Percentiles rank a stretch among this genome's conserved stretches.
Conservation (phyloP, 1,140 invertebrate genomes). For the Cherax quadricarinatus region DNA sequence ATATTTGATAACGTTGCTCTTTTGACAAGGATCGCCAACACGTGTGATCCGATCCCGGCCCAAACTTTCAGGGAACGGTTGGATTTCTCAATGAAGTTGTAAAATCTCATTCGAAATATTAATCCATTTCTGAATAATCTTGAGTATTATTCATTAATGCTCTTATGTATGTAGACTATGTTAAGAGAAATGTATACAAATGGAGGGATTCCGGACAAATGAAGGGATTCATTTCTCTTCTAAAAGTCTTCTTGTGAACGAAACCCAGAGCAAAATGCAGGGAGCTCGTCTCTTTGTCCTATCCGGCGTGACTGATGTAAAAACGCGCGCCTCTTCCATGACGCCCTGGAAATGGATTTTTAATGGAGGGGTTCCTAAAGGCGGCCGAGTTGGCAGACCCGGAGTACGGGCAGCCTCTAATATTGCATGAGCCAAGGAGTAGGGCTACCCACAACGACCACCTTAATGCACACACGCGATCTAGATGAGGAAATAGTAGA, state of each 20-base stretch:
- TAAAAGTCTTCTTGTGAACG: not conserved
- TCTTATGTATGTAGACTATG: not conserved
- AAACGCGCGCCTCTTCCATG: constrained; percentile 1
- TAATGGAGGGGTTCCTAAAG: constrained; percentile 39
- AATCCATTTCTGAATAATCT: not conserved
- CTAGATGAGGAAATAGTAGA: no score
- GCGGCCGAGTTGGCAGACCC: not conserved
- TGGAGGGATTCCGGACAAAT: no score
- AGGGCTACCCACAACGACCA: no score
- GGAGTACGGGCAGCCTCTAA: not conserved
- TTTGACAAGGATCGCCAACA: constrained; percentile 48
- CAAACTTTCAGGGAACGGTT: not conserved
- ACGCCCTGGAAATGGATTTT: constrained; percentile 53
- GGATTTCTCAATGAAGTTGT: not conserved
- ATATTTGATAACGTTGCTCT: constrained; percentile 34
- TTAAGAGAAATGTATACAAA: not conserved
- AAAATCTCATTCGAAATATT: not conserved
- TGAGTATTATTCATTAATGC: not conserved
- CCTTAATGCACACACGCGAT: no score
- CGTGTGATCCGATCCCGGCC: not conserved
- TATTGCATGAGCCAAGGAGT: not conserved
- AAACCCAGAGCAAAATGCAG: constrained; percentile 35
- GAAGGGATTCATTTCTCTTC: not conserved
- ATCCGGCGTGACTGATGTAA: constrained; percentile 21
- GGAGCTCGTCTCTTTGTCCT: not conserved